Evolutionary conservation across 2,888 invertebrate genomes (phyloP), one percentile per base, ranked within the genome.

Genomic region (Tinea semifulvella): DNA sequence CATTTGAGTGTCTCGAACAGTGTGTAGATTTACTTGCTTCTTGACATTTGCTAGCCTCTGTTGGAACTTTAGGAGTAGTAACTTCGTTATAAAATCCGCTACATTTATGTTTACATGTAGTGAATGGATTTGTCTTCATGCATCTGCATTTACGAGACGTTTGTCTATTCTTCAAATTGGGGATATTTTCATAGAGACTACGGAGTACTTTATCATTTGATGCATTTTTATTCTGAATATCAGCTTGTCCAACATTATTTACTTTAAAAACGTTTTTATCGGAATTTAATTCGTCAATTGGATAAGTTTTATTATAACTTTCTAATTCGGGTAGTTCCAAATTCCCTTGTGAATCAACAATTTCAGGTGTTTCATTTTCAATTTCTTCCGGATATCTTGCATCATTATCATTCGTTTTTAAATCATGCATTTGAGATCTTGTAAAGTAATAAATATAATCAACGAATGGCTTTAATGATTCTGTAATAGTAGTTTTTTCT

Each of bases 161-260:
- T 31, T 31, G 6, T n/a, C 31, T 8, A 17, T 3, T 18, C 38
- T n/a, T n/a, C n/a, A n/a, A n/a, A n/a, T n/a, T 19, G 20, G n/a
- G 8, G 22, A 22, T 2, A 2, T 40, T 22, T 11, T 22, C 40
- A 40, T 22, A n/a, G 8, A 74, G 60, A 55, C 72, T 75, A 56
- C 73, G 63, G 18, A 70, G 53, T 43, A 60, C 71, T 13, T 74
- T 50, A 44, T 63, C 50, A 62, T 72, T 74, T 31, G 14, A 7
- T 13, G 11, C 14, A 14, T 2, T 2, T n/a, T 13, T 13, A 14
- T 31, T 7, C 14, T 13, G 36, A 3, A 11, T 36, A 26, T 36
- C 27, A 20, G 43, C 35, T 20, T 48, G 31, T 3, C 45, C 42
- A n/a, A 11, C 19, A 39, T 27, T 16, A 13, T 26, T 22, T 22